A percentile compares a stretch with the other conserved stretches of the same genome.
phyloP scores from a whole-genome alignment of 1,140 invertebrate species.

The Drosophila oshimai region DNA sequence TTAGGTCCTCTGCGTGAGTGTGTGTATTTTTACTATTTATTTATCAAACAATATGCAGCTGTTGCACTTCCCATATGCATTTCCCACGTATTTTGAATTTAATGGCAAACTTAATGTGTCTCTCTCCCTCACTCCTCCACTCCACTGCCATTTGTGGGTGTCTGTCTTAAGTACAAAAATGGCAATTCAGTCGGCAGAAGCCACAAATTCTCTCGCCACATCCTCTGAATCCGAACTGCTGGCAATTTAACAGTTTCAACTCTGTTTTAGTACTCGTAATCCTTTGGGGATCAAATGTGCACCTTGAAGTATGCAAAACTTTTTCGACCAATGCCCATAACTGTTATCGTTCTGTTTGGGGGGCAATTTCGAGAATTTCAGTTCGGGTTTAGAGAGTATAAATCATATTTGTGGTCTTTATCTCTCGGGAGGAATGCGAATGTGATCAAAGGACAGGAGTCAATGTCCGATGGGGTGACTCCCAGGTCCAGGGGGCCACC shows the following conservation, averaged over 20 bases:
- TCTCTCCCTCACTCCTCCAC: background rate
- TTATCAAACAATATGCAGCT: slow-evolving; percentile 68
- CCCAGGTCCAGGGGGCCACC: no score
- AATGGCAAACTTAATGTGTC: slow-evolving; percentile 49
- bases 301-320: slow-evolving; percentile 38
- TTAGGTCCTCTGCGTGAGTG: slow-evolving; percentile 1
- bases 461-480: background rate
- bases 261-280: background rate
- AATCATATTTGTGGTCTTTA: slow-evolving; percentile 22
- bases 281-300: background rate
- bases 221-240: slow-evolving; percentile 41
- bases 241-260: slow-evolving; percentile 13
- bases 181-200: slow-evolving; percentile 11
- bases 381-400: background rate
- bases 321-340: slow-evolving; percentile 2
- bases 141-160: background rate
- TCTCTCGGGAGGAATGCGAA: background rate
- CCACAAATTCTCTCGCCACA: slow-evolving; percentile 22
- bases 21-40: slow-evolving; percentile 46
- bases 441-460: background rate
- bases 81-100: slow-evolving; percentile 48
- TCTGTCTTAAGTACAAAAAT: slow-evolving; percentile 39
- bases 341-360: slow-evolving; percentile 12
- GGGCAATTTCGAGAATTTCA: slow-evolving; percentile 11
- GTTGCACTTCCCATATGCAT: slow-evolving; percentile 67